A percentile compares a stretch with the other conserved stretches of the same genome.
phyloP scores from a whole-genome alignment of 2,113 vertebrate genomes.

The Aythya baeri region DNA sequence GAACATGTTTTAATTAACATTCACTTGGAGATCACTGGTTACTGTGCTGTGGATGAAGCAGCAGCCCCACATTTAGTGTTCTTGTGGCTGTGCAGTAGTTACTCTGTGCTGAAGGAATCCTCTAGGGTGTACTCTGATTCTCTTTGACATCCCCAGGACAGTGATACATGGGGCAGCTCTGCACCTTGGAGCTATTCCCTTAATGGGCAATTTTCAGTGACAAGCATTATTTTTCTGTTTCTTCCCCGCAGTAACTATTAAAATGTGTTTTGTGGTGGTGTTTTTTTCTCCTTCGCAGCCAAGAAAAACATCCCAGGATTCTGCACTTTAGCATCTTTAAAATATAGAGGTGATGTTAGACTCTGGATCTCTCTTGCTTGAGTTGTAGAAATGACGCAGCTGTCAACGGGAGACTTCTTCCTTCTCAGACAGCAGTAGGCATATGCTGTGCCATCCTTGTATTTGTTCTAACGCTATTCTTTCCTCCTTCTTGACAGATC shows the following conservation, averaged over 20 bases:
- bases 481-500: conserved; percentile 28
- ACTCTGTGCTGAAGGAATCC: background rate
- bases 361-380: background rate
- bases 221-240: background rate
- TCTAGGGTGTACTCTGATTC: background rate
- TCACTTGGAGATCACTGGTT: background rate
- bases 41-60: background rate
- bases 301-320: background rate
- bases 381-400: background rate
- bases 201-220: background rate
- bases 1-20: background rate
- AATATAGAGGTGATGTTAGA: rapidly evolving
- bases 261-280: background rate
- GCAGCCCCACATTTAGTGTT: background rate
- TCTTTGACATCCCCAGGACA: background rate
- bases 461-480: background rate
- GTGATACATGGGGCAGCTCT: background rate
- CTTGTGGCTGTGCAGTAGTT: background rate
- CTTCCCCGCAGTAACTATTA: background rate
- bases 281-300: background rate
- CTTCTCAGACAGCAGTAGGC: background rate
- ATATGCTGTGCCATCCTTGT: background rate
- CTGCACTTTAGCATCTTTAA: background rate
- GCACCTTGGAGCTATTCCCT: background rate
- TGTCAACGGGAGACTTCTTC: background rate